Base-by-base conservation (phyloP, 2,888 invertebrate genomes). In the Julus scandinavius region DNA sequence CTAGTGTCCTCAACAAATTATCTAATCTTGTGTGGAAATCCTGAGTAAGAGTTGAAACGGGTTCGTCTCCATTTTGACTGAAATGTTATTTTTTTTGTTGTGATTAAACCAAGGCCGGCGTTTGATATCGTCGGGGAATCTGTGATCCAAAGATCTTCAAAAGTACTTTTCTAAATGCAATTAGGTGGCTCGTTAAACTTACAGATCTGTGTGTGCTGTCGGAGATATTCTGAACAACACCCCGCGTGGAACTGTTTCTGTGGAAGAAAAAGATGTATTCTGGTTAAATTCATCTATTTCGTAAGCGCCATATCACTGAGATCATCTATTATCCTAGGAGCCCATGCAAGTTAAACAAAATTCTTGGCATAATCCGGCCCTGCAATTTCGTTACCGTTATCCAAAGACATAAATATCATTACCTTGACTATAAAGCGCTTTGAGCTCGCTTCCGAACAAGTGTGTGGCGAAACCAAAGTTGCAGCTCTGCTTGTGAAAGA, bases 401-500 rank as follows among this genome's bases (percentile, higher is more conserved):
- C 20, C 1, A 9, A n/a, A 63, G 63, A 20, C n/a, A 2, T 29
- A 29, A 29, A 29, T n/a, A n/a, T 29, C 29, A 29, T 29, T 91
- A 90, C 95, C 93, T 88, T 91, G 90, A 3, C 95, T 95, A 91
- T 95, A 96, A 17, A 96, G 93, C 1, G 96, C 95, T 93, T 97
- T 97, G 89, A 98, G 93, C 92, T 98, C 98, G 88, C 96, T 95
- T 0, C 97, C 97, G 92, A 98, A 98, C n/a, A 98, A 93, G 92
- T 98, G 98, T 29, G 97, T 97, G 0, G 97, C 98, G 92, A 98
- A 98, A n/a, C 98, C 98, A 93, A 98, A 98, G 92, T 97, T 97
- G 93, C 98, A 98, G 88, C 95, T 95, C 91, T 97, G 96, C 91
- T 96, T 96, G 93, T 97, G 96, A 93, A 98, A 98, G 2, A 97